Percentiles rank a stretch among this genome's conserved stretches.
These are phyloP conservation scores for Ichneumon xanthorius DNA, from an alignment of 2,888 invertebrate species.

Conservation along the genomic window DNA sequence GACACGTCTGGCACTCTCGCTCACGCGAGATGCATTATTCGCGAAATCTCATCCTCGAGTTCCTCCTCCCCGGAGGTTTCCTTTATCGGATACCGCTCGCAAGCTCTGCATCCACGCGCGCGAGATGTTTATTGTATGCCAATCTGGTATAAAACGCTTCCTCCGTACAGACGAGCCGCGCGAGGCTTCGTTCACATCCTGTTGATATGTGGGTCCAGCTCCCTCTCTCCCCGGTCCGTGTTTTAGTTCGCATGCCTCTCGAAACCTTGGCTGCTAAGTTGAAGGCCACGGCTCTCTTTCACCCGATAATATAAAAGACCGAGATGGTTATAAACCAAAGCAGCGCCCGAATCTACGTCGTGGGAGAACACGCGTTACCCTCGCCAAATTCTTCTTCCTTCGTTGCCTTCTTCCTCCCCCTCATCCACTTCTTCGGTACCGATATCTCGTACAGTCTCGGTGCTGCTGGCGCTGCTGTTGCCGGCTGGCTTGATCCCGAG, in stretches of 20 bases:
- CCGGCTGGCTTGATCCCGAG: conserved; percentile 42
- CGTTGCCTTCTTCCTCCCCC: conserved; percentile 27
- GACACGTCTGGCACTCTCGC: conserved; percentile 16
- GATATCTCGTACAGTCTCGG: conserved; percentile 45
- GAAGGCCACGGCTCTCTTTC: conserved; percentile 73
- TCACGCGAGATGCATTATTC: conserved; percentile 30
- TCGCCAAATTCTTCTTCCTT: conserved; percentile 69
- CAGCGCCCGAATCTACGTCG: conserved; percentile 38
- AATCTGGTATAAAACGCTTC: conserved; percentile 71
- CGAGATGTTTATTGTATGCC: conserved; percentile 62
- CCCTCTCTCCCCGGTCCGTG: conserved; percentile 61
- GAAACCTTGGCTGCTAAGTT: conserved; percentile 76
- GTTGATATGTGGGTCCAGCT: conserved; percentile 17
- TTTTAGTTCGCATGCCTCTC: conserved; percentile 71
- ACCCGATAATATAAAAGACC: conserved; percentile 47
- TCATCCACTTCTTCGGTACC: conserved; percentile 26
- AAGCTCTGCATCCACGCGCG: neutral
- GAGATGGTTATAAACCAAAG: conserved; percentile 39
- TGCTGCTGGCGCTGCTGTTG: conserved; percentile 27
- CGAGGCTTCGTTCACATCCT: neutral
- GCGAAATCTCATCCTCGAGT: conserved; percentile 34
- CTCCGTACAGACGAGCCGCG: conserved; percentile 51
- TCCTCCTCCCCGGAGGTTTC: conserved; percentile 57
- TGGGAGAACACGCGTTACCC: conserved; percentile 48
- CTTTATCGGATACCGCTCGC: conserved; percentile 68